Percentiles rank a stretch among this genome's conserved stretches.
Evolutionary conservation across 2,888 invertebrate species (phyloP).

Genomic region (Cistogaster globosa): DNA sequence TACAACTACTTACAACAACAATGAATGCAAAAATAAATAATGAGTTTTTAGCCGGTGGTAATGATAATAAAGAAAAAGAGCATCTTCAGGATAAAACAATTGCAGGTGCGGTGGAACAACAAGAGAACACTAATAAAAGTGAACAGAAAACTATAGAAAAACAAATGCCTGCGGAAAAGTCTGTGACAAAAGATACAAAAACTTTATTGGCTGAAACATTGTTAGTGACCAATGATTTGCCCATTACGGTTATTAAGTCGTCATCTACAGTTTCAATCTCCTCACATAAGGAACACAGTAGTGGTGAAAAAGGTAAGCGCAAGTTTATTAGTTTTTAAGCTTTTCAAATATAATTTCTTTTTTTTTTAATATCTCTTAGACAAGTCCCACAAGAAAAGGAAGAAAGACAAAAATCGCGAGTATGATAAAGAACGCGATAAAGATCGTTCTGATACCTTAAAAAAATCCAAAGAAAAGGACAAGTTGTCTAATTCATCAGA

Average conservation of each 20-base stretch:
- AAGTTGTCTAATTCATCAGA: constrained; percentile 40
- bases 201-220: neutral
- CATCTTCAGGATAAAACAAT: neutral
- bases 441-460: constrained; percentile 54
- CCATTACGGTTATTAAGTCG: neutral
- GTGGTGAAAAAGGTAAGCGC: constrained; percentile 62
- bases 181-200: constrained; percentile 26
- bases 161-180: constrained; percentile 24
- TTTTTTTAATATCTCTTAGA: constrained; percentile 68
- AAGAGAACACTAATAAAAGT: constrained; percentile 4
- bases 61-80: constrained; percentile 25
- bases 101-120: constrained; percentile 12
- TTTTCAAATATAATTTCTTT: neutral
- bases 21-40: constrained; percentile 58
- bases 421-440: constrained; percentile 64
- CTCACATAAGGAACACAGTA: constrained; percentile 43
- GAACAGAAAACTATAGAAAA: constrained; percentile 32
- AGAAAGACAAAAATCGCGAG: constrained; percentile 80
- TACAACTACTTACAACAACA: constrained; percentile 49
- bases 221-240: neutral
- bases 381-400: constrained; percentile 82
- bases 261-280: constrained; percentile 6
- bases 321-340: neutral
- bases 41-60: constrained; percentile 63
- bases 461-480: constrained; percentile 54